phyloP scores from a whole-genome alignment of 2,113 vertebrate genomes.

The Rynchops niger region DNA sequence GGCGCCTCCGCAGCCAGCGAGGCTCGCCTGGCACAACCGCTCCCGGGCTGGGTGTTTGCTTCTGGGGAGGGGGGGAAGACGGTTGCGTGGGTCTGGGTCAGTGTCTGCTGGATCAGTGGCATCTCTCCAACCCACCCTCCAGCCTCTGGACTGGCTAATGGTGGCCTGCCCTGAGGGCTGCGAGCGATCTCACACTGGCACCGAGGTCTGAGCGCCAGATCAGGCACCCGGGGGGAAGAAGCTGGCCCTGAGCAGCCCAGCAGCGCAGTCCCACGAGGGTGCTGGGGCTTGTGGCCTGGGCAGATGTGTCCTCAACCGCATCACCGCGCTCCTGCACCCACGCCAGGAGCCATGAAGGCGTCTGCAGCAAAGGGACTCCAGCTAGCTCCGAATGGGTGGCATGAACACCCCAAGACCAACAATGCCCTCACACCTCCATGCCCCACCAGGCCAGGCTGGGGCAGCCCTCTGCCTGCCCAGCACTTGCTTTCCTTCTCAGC shows the following conservation, averaged over 20 bases:
- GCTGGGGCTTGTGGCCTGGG: background rate
- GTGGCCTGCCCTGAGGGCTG: background rate
- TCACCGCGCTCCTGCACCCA: rapidly evolving
- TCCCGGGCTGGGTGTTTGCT: rapidly evolving
- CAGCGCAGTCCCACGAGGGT: too few relatives aligned
- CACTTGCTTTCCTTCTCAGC: background rate
- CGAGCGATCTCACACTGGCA: rapidly evolving
- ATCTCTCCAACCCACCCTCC: background rate
- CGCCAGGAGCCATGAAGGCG: background rate
- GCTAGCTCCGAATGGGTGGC: background rate
- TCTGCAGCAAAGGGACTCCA: background rate
- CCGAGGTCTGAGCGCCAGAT: background rate
- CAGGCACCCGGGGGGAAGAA: background rate
- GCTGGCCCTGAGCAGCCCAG: background rate
- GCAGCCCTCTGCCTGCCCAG: background rate
- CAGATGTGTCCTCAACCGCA: background rate
- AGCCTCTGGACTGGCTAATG: background rate
- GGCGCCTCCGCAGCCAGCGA: rapidly evolving
- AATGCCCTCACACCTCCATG: background rate
- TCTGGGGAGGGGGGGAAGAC: background rate
- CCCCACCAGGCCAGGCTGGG: background rate
- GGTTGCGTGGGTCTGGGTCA: background rate
- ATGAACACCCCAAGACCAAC: background rate
- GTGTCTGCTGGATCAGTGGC: too few relatives aligned
- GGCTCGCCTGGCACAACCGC: background rate